Conservation (phyloP, 2,113 vertebrate species). For the Dicerorhinus sumatrensis region DNA sequence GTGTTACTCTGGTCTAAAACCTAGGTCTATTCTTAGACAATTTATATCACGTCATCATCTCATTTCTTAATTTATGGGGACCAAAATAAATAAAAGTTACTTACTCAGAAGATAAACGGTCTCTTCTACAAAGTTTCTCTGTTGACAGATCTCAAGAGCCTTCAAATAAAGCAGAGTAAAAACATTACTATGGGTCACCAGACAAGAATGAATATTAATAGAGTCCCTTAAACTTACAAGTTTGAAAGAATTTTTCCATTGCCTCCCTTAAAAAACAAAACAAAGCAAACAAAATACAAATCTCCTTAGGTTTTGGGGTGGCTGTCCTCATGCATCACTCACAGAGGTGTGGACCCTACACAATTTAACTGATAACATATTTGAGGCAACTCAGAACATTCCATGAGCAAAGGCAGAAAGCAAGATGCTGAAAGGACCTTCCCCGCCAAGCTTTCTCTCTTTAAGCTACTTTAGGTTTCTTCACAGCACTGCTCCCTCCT, state of each 20-base stretch:
- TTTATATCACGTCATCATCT: background rate
- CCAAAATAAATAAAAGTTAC: conserved; percentile 81
- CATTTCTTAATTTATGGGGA: background rate
- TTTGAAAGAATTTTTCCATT: background rate
- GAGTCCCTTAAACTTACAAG: background rate
- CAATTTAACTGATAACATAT: background rate
- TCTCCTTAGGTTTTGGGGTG: background rate
- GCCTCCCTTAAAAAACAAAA: conserved; percentile 27
- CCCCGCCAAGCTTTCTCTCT: background rate
- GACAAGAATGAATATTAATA: background rate
- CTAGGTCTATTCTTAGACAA: background rate
- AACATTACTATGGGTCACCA: conserved; percentile 62
- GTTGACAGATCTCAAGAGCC: conserved; percentile 98
- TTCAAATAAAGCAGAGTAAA: conserved; percentile 80
- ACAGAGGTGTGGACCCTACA: background rate
- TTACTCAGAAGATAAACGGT: conserved; percentile 98
- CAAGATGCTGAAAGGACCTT: background rate
- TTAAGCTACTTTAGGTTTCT: background rate
- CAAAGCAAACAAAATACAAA: background rate
- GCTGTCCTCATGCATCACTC: background rate
- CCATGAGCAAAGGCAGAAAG: background rate
- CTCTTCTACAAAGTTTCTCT: conserved; percentile 98
- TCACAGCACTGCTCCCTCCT: background rate
- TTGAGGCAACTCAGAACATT: background rate
- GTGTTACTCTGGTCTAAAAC: background rate